Percentiles rank a stretch among this genome's conserved stretches.
phyloP scores from a whole-genome alignment of 2,113 vertebrate genomes.

The Aegithalos caudatus region DNA sequence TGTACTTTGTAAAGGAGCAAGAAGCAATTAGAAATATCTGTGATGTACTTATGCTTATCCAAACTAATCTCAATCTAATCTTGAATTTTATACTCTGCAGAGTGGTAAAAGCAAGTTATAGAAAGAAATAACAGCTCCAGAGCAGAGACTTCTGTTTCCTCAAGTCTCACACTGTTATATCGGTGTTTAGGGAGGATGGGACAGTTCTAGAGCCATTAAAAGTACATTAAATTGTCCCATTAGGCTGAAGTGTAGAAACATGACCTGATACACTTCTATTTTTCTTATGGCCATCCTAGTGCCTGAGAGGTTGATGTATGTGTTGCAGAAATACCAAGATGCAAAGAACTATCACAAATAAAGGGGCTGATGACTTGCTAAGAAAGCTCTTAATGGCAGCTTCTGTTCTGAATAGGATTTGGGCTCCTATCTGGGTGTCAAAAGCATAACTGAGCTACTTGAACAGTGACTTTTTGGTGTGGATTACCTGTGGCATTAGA shows the following conservation, averaged over 20 bases:
- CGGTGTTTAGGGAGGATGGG: not conserved
- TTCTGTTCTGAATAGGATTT: not conserved
- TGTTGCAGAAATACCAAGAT: not conserved
- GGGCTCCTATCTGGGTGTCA: not conserved
- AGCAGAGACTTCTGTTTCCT: not conserved
- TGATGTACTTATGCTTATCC: not conserved
- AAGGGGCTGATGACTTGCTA: not conserved
- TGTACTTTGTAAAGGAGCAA: not conserved
- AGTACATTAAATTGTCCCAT: not conserved
- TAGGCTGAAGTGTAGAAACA: not conserved
- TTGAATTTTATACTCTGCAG: not conserved
- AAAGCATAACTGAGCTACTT: not conserved
- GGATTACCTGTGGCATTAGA: not conserved
- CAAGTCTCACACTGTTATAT: not conserved
- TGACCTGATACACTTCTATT: not conserved
- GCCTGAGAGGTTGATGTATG: not conserved
- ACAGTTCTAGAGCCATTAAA: not conserved
- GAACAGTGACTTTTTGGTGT: not conserved
- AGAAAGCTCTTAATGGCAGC: not conserved
- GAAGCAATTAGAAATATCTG: not conserved
- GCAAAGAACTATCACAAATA: not conserved
- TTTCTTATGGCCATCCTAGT: not conserved
- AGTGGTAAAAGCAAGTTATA: not conserved
- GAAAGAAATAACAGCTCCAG: not conserved
- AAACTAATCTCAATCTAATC: not conserved